Base-by-base conservation (phyloP, 2,797 vertebrate species). In the Tarsius wallacei region DNA sequence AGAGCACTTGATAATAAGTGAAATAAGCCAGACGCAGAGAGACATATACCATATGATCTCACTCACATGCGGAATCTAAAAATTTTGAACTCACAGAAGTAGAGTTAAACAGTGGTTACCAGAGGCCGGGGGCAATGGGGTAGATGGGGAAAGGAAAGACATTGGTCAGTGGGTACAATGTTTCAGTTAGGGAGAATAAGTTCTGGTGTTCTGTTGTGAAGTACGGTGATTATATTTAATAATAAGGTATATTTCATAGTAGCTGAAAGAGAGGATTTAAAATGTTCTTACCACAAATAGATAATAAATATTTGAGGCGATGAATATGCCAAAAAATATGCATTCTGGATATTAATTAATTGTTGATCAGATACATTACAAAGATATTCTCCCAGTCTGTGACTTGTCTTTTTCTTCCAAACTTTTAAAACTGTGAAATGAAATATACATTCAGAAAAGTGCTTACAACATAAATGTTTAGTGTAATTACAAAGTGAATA, bases 321-420 rank as follows among this genome's bases (percentile, higher is more conserved):
- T 77, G 74, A 49, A 53, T 77, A 53, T 77, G 74, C 74, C 31
- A 76, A 76, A 59, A 74, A 51, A 51, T 31, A 76, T 31, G 3
- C 59, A 91, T 53, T 85, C 61, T 33, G 26, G 77, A 88, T 88
- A 49, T 33, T 80, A 87, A 94, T 82, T 47, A 24, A 77, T 71
- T 85, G 49, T 49, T 57, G 49, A 33, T 94, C 55, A 91, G 16
- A 51, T 36, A 47, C n/a, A 49, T 82, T 90, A 57, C 28, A 77
- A 33, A 82, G 76, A 81, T 93, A 89, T 47, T 71, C 74, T 94
- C 61, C 47, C 66, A 26, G 17, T 90, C 26, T 88, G 57, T 26
- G 55, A 16, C 76, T 57, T 70, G 11, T 33, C 28, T 78, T 74
- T 86, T 71, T 71, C 31, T 82, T 94, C 4, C 7, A 36, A 26